Evolutionary conservation across 2,797 vertebrate species (phyloP), one percentile per base, ranked within the genome.

Genomic region (Chaetodon trifasciatus): DNA sequence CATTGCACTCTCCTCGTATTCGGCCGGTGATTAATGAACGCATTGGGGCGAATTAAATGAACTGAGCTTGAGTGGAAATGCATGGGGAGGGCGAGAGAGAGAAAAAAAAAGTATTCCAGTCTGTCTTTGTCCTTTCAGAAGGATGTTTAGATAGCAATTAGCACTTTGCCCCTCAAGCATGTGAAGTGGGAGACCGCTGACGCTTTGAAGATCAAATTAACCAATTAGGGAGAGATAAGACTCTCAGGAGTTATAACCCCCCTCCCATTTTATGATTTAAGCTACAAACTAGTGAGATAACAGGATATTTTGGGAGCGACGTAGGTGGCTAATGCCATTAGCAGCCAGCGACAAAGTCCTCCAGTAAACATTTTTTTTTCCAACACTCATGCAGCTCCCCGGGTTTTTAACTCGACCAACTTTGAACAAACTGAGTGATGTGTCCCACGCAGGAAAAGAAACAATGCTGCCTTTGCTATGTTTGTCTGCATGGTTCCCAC

Each of bases 121-220:
- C 63, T 63, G 70, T 67, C 56, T 78, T 77, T 81, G 95, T 95
- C 94, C 93, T 93, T 62, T 74, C 28, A 52, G 73, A 88, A 95
- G 90, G 92, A 83, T 95, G 93, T 94, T 94, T 94, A 95, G 90
- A 92, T 79, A 69, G 93, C 95, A 96, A 97, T 97, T 96, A 97
- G 94, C 91, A 82, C 91, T 94, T 95, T 91, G 86, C 68, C 88
- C 91, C 87, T 78, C 52, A 79, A 91, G 88, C 88, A 19, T 70
- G 63, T 84, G 78, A 76, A 76, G 74, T 78, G 70, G 72, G 86
- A 75, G 66, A 69, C 74, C 76, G 82, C 62, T 60, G 76, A 84
- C 7, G 64, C 83, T 92, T 88, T 91, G 78, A 90, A 87, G 79
- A 81, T 76, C 28, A 81, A 84, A 83, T 86, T 80, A 87, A 83